A percentile compares a stretch with the other conserved stretches of the same genome.
These are phyloP conservation scores for Promerops cafer DNA, from an alignment of 2,113 vertebrate species.

Conservation along the genomic window DNA sequence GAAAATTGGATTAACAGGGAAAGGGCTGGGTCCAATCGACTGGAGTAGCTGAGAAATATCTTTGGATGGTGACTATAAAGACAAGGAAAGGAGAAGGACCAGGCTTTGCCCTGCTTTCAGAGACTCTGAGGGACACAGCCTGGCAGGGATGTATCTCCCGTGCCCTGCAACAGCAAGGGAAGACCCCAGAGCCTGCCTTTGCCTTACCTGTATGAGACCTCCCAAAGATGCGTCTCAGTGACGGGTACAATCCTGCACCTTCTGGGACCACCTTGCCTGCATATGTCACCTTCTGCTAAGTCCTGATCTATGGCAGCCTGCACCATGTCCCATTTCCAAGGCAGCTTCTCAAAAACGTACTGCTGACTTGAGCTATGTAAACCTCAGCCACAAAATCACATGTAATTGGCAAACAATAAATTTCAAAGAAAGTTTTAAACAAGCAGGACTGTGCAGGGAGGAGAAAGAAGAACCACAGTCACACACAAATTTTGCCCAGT, in stretches of 20 bases:
- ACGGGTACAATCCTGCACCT: not conserved
- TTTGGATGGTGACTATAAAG: not conserved
- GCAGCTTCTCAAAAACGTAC: not conserved
- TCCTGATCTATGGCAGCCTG: not conserved
- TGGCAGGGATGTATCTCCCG: not conserved
- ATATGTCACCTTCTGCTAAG: not conserved
- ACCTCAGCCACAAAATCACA: not conserved
- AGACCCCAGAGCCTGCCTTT: not conserved
- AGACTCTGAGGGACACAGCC: not conserved
- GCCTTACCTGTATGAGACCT: not conserved
- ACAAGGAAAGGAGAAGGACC: not conserved
- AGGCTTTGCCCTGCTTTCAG: not conserved
- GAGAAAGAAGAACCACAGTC: not conserved
- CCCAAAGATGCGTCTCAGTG: not conserved
- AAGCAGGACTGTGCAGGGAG: not conserved
- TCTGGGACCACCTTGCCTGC: not conserved
- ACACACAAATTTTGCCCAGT: not conserved
- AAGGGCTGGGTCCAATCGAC: not conserved
- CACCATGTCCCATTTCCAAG: not conserved
- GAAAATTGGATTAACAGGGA: not conserved
- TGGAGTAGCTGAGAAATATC: not conserved
- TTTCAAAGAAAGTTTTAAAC: not conserved
- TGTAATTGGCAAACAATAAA: fast-evolving
- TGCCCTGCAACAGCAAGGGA: not conserved
- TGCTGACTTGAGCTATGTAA: not conserved